Evolutionary conservation across 2,888 invertebrate genomes (phyloP), one percentile per base, ranked within the genome.

Genomic region (Linyphia triangularis): DNA sequence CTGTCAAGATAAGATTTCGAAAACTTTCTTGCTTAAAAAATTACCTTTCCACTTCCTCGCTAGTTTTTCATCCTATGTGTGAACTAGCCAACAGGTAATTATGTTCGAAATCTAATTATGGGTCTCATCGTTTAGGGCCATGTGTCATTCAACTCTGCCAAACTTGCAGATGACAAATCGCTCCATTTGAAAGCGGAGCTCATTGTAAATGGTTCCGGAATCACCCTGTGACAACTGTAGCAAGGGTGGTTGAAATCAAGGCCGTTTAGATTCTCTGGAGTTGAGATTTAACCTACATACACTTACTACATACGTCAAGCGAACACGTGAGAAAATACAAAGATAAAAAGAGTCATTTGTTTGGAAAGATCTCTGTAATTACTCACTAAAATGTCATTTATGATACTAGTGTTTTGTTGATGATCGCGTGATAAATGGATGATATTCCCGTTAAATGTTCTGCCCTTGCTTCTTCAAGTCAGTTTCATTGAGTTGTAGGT

Each of bases 191-290:
- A 77, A 67, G 77, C 51, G 40, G 69, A 84, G 30, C 84, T 83
- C 67, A 69, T 77, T 75, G 75, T 84, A 75, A 84, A 84, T 57
- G 84, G 84, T 67, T 77, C 77, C 75, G 65, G 73, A 63, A 26
- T 73, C 73, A 43, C 61, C 83, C 63, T 33, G 10, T 51, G 83
- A 83, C 83, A 65, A 73, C 63, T 43, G 43, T 19, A 22, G 30
- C 61, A 70, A 51, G 61, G 63, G 43, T 61, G 73, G 40, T 5
- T 43, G 63, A 51, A 75, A 83, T 75, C 73, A 65, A 73, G 83
- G 73, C 43, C 73, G 22, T 43, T 63, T 65, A 33, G 67, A 79
- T 67, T 79, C 51, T 67, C n/a, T 19, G 67, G 51, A 30, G 67
- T 51, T 51, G 51, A 43, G 65, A 67, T 63, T 77, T 63, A 33